These are phyloP conservation scores for Strigamia maritima DNA, from an alignment of 2,888 invertebrate species.

Conservation along the genomic window DNA sequence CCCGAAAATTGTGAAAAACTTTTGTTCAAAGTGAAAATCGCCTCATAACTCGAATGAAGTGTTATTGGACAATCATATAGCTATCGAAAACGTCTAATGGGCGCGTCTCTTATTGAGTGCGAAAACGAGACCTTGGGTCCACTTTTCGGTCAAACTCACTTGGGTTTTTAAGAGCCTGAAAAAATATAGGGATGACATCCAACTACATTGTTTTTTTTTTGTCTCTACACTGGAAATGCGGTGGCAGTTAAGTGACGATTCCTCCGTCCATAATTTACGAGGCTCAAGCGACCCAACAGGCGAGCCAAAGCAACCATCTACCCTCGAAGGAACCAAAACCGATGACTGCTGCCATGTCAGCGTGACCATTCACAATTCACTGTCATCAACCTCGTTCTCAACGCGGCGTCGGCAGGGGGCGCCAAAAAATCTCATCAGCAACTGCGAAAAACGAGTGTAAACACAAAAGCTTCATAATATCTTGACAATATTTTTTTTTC, in stretches of 20 bases:
- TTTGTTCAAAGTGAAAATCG: not conserved
- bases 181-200: not conserved
- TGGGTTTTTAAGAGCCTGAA: constrained; percentile 1
- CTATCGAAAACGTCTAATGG: not conserved
- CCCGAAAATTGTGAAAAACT: too few relatives aligned
- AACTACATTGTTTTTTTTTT: not conserved
- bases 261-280: constrained; percentile 14
- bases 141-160: constrained; percentile 14
- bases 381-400: not conserved
- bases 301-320: constrained; percentile 9
- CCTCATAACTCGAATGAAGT: not conserved
- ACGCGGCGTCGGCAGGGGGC: not conserved
- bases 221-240: not conserved
- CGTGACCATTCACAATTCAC: constrained; percentile 18
- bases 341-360: constrained; percentile 10
- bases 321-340: constrained; percentile 9
- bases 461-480: not conserved
- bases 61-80: not conserved
- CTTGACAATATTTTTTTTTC: not conserved
- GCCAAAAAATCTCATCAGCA: not conserved
- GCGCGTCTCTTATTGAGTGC: not conserved
- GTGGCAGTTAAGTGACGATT: constrained; percentile 16
- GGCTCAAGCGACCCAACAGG: not conserved
- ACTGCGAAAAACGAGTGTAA: not conserved
- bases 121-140: constrained; percentile 12